A percentile compares a stretch with the other conserved stretches of the same genome.
phyloP scores from a whole-genome alignment of 2,888 invertebrate genomes.

The Phragmatobia fuliginosa region DNA sequence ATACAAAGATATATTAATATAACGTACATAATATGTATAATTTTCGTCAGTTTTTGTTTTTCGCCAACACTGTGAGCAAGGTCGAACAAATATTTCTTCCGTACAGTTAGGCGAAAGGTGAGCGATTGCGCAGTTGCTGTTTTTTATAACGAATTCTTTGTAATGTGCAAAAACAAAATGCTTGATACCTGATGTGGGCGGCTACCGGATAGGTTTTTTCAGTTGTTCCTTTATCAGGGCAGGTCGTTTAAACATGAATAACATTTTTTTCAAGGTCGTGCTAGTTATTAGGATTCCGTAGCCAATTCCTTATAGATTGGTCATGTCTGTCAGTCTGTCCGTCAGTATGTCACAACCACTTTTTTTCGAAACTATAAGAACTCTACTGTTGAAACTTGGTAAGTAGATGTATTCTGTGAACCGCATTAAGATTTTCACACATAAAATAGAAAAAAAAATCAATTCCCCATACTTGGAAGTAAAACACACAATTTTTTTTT shows the following conservation, averaged over 20 bases:
- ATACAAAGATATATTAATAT: background rate
- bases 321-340: too few relatives aligned
- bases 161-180: background rate
- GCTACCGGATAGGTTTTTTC: background rate
- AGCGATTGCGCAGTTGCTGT: slow-evolving; percentile 4
- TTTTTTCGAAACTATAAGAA: too few relatives aligned
- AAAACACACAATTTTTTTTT: too few relatives aligned
- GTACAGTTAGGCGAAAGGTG: slow-evolving; percentile 10
- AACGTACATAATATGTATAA: background rate
- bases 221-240: background rate
- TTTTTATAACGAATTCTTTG: background rate
- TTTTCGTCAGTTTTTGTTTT: slow-evolving; percentile 1
- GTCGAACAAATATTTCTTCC: slow-evolving; percentile 14
- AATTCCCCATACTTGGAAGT: too few relatives aligned
- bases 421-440: too few relatives aligned
- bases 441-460: too few relatives aligned
- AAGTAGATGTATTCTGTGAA: too few relatives aligned
- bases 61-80: slow-evolving; percentile 7
- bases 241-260: background rate
- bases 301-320: too few relatives aligned
- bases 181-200: slow-evolving; percentile 1
- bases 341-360: too few relatives aligned
- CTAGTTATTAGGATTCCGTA: too few relatives aligned
- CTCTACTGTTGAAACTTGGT: too few relatives aligned
- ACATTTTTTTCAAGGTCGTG: background rate